These are phyloP conservation scores for Corapipo altera DNA, from an alignment of 2,113 vertebrate genomes.

Conservation along the genomic window DNA sequence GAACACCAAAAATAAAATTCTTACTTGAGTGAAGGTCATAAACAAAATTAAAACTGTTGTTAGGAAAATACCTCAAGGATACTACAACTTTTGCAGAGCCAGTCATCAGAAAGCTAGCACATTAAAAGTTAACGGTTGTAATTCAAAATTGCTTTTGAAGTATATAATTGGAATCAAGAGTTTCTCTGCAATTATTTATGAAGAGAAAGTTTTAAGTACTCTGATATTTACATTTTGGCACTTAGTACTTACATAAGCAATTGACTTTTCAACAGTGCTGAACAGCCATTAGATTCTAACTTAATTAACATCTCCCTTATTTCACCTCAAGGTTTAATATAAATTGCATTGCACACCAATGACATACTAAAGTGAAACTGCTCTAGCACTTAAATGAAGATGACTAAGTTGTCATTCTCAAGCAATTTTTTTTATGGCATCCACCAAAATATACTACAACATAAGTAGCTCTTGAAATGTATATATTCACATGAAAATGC, in stretches of 20 bases:
- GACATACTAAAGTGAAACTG: not conserved
- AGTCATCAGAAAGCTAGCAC: not conserved
- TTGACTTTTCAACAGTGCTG: constrained; percentile 51
- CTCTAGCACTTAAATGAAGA: not conserved
- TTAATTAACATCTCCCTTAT: constrained; percentile 50
- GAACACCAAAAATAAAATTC: not conserved
- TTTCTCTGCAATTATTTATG: constrained; percentile 53
- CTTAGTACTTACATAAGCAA: constrained; percentile 55
- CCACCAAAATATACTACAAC: not conserved
- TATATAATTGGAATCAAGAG: constrained; percentile 55
- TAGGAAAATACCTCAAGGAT: constrained; percentile 25
- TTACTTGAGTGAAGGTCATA: not conserved
- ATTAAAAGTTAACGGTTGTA: constrained; percentile 19
- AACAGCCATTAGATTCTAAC: constrained; percentile 52
- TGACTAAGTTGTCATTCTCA: not conserved
- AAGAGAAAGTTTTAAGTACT: constrained; percentile 57
- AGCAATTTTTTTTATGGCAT: not conserved
- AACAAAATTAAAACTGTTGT: not conserved
- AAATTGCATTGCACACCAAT: constrained; percentile 7
- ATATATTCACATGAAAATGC: not conserved
- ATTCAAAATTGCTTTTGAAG: constrained; percentile 55
- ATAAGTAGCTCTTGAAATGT: not conserved
- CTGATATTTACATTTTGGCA: constrained; percentile 54
- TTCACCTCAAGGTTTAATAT: constrained; percentile 50
- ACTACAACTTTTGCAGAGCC: not conserved